Evolutionary conservation across 2,113 vertebrate genomes (phyloP), one percentile per base, ranked within the genome.

Genomic region (Pandion haliaetus): DNA sequence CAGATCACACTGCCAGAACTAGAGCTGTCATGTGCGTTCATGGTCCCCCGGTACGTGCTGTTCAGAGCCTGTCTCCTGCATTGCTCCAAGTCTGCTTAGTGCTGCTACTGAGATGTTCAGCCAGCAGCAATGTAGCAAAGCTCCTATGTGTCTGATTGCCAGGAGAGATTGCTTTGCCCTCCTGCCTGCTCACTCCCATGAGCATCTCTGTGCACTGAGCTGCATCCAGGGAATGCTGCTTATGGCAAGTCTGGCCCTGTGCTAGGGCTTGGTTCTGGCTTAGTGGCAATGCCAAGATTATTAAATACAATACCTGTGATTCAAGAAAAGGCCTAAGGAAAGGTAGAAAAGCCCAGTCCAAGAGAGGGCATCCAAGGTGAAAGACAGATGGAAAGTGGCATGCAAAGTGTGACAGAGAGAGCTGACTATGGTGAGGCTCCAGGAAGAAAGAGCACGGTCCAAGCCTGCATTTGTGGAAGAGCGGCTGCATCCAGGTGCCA

Each of bases 121-220:
- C 55, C 45, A 65, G 36, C 57, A 93, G 47, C 0, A 0, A 74
- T 42, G 44, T 57, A 85, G 88, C 67, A 50, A 49, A 88, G 45
- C 91, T 90, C 19, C 62, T 73, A 2, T 0, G 59, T 83, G 38
- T 47, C 70, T 34, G 45, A 80, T 65, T 76, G 54, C 47, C 83
- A 42, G 45, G 31, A 80, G 59, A 84, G 13, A 32, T 69, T 57
- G 54, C n/a, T 88, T 88, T 73, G 26, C 55, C 20, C 9, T 73
- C 24, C 82, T 76, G 26, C 49, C 62, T 63, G 16, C 47, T 71
- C 0, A 0, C 8, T 71, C 47, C 65, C n/a, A 16, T 0, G 15
- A 50, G 55, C 52, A 81, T 45, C 74, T 90, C 71, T 4, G 34
- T 62, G 34, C 36, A 20, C 63, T 55, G 69, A 74, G 42, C 80